These are phyloP conservation scores for Aramus guarauna DNA, from an alignment of 2,113 vertebrate species.

Conservation along the genomic window DNA sequence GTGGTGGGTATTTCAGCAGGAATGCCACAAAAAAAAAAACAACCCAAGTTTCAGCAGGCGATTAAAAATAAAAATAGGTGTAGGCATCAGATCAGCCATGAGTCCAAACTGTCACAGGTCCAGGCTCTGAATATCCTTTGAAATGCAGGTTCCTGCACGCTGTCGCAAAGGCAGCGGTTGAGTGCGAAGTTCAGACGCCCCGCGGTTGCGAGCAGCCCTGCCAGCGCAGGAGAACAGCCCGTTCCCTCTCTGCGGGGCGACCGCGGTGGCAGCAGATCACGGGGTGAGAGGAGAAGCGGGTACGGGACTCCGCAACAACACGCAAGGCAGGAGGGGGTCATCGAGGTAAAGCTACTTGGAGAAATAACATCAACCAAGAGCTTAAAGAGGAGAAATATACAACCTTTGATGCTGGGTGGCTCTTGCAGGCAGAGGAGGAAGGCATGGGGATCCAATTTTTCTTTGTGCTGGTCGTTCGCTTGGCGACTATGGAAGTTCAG, in stretches of 20 bases:
- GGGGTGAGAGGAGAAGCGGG: accelerated
- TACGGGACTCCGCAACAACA: not conserved
- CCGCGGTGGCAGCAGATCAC: not conserved
- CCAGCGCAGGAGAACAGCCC: not conserved
- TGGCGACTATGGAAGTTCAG: not conserved
- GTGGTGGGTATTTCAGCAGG: not conserved
- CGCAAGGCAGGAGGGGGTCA: not conserved
- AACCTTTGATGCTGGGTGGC: not conserved
- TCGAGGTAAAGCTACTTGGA: accelerated
- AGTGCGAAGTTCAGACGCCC: accelerated
- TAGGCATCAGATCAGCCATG: not conserved
- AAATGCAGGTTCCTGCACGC: not conserved
- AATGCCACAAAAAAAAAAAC: not conserved
- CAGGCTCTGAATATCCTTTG: not conserved
- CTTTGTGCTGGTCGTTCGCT: not conserved
- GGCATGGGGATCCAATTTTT: not conserved
- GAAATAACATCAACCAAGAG: not conserved
- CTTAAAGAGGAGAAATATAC: not conserved
- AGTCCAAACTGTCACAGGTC: not conserved
- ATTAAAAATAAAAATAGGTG: not conserved
- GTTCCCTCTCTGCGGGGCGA: not conserved
- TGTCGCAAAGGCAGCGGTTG: not conserved
- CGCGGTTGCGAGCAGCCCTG: accelerated
- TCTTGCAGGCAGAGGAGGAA: not conserved
- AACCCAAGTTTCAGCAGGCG: not conserved